Percentiles rank a stretch among this genome's conserved stretches.
phyloP scores from a whole-genome alignment of 2,888 invertebrate genomes.

The Clitarchus hookeri region DNA sequence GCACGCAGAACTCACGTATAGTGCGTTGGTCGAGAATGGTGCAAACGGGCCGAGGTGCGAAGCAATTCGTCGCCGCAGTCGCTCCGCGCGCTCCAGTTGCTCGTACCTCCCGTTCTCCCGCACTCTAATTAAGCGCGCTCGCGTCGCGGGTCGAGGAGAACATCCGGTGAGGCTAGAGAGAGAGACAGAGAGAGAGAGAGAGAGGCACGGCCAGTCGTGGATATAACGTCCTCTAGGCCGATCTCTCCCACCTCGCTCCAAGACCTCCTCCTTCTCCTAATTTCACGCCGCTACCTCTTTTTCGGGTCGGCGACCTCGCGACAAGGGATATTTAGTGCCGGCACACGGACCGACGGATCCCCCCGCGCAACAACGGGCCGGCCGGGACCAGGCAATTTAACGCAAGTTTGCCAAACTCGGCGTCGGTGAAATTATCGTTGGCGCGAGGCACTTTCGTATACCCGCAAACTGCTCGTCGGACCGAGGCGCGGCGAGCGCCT shows the following conservation, averaged over 20 bases:
- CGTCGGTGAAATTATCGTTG: not conserved
- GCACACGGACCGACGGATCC: not conserved
- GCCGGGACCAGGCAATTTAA: not conserved
- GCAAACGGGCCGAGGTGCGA: too few relatives aligned
- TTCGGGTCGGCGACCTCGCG: not conserved
- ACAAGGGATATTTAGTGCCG: not conserved
- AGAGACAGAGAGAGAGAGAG: too few relatives aligned
- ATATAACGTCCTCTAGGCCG: not conserved
- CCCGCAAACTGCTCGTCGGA: too few relatives aligned
- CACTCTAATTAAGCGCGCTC: not conserved
- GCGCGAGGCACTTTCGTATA: not conserved
- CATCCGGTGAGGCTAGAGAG: not conserved
- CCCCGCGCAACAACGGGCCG: not conserved
- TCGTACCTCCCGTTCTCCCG: not conserved
- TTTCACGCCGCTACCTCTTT: not conserved
- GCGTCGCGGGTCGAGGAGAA: not conserved
- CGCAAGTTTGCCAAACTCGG: not conserved
- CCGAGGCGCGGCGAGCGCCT: too few relatives aligned
- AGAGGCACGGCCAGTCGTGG: not conserved
- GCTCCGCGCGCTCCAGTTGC: not conserved
- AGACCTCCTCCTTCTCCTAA: not conserved
- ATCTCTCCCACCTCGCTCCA: not conserved
- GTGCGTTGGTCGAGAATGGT: too few relatives aligned
- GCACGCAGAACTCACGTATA: too few relatives aligned
- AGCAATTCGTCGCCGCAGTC: too few relatives aligned